Conservation (phyloP, 1,140 invertebrate genomes). For the Steinernema khuongi region DNA sequence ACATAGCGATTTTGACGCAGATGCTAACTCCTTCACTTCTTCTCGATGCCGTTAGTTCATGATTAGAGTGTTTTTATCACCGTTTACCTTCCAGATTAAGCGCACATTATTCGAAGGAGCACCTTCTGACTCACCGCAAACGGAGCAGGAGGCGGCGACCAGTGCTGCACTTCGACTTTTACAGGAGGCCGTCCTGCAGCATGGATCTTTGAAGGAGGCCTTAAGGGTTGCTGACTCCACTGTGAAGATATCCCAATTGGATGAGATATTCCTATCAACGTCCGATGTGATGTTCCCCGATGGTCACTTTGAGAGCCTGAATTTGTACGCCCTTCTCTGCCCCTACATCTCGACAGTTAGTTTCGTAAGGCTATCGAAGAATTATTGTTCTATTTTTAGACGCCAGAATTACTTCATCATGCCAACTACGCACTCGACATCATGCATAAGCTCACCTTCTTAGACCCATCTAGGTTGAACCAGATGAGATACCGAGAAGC, state of each 20-base stretch:
- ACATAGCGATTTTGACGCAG: neutral
- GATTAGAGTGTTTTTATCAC: neutral
- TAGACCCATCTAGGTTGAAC: neutral
- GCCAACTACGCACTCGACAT: neutral
- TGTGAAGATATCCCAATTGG: neutral
- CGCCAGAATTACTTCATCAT: neutral
- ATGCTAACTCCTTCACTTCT: neutral
- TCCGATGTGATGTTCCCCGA: neutral
- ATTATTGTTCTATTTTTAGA: neutral
- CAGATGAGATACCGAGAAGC: slow-evolving; percentile 1
- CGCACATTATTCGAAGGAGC: neutral
- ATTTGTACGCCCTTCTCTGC: neutral
- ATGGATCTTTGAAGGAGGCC: neutral
- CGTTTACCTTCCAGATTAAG: neutral
- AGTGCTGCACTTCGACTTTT: neutral
- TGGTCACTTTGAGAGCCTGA: neutral
- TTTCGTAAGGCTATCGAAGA: neutral
- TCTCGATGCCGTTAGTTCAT: neutral
- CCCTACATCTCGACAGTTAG: neutral
- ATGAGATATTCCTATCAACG: neutral
- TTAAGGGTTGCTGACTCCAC: neutral
- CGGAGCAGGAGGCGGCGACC: neutral
- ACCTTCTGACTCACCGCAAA: neutral
- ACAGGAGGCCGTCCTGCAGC: neutral
- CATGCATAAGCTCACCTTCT: neutral